phyloP scores from a whole-genome alignment of 2,797 vertebrate species.

The Coendou prehensilis region DNA sequence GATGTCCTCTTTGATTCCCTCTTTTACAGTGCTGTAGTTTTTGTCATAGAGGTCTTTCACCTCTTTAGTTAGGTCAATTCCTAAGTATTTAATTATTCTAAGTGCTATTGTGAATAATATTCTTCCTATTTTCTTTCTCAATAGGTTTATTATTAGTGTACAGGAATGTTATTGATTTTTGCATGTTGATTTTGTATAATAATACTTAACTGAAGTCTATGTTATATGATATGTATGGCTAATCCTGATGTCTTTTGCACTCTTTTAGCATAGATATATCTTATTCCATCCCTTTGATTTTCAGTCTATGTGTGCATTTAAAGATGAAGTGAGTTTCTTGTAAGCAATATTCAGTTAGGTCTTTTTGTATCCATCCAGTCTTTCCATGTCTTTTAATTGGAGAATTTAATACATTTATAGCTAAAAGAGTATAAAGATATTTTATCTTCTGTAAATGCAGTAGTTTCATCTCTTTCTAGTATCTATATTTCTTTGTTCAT shows the following conservation, averaged over 20 bases:
- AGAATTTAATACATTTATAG: background rate
- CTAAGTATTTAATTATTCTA: background rate
- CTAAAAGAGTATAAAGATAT: background rate
- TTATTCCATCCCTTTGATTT: background rate
- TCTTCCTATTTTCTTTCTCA: background rate
- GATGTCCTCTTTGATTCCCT: background rate
- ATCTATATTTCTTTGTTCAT: background rate
- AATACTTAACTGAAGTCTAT: background rate
- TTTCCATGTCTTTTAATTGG: background rate
- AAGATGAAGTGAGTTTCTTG: background rate
- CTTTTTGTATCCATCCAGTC: background rate
- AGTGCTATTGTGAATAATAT: background rate
- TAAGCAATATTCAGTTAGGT: background rate
- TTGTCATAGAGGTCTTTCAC: background rate
- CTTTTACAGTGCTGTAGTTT: background rate
- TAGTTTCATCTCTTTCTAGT: constrained; percentile 32
- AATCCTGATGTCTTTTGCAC: background rate
- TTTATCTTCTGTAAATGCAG: constrained; percentile 15
- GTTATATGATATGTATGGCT: background rate
- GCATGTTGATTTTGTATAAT: background rate
- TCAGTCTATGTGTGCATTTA: background rate
- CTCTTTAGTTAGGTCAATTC: background rate
- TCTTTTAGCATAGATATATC: background rate
- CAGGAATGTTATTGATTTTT: background rate
- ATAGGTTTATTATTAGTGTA: background rate